Conservation (phyloP, 2,113 vertebrate genomes). For the Scophthalmus maximus region DNA sequence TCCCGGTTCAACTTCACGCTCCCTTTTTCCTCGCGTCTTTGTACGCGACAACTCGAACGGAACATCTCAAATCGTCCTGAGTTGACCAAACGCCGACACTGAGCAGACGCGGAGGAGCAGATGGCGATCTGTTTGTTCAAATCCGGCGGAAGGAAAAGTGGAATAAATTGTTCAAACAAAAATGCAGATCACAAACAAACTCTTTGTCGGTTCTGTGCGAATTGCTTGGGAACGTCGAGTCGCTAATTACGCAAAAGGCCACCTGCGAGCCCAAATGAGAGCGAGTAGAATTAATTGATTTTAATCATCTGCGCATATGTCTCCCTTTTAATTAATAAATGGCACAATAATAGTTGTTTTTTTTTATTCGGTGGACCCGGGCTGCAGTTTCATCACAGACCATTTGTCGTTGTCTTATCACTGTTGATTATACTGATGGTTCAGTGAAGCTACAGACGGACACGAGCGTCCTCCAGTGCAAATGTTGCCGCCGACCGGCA, state of each 20-base stretch:
- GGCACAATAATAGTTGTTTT: not conserved
- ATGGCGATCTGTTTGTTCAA: conserved; percentile 29
- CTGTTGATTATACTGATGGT: no score
- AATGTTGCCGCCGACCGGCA: not conserved
- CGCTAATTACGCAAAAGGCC: conserved; percentile 14
- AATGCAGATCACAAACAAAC: conserved; percentile 39
- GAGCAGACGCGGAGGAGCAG: not conserved
- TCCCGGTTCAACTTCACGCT: no score
- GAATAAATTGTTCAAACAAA: conserved; percentile 26
- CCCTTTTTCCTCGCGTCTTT: no score
- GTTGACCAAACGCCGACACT: no score
- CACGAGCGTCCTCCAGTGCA: not conserved
- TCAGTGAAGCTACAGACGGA: not conserved
- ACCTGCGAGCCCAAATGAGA: conserved; percentile 28
- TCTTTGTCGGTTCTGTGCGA: conserved; percentile 34
- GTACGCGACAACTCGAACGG: no score
- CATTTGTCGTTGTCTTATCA: not conserved
- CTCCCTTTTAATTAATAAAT: conserved; percentile 6
- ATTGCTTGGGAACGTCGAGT: conserved; percentile 27
- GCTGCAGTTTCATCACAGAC: not conserved
- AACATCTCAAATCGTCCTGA: no score
- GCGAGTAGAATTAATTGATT: not conserved
- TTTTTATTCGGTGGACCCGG: not conserved
- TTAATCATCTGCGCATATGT: not conserved
- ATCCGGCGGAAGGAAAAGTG: conserved; percentile 15